Base-by-base conservation (phyloP, 2,797 vertebrate species). In the Oceanodroma leucorhoa region DNA sequence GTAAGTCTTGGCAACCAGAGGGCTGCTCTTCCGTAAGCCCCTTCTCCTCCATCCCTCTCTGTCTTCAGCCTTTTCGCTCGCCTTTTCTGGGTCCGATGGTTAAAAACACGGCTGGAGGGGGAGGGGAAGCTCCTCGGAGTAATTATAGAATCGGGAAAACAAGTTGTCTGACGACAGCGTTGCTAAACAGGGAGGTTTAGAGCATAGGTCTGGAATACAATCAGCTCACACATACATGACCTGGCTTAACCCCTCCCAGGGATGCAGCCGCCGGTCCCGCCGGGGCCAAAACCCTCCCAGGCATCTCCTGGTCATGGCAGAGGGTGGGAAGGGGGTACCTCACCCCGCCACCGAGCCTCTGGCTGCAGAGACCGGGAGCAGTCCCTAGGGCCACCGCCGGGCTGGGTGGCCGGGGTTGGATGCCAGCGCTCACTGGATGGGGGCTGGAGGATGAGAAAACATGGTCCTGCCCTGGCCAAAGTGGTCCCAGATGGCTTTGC, bases 81-180 rank as follows among this genome's bases (percentile, higher is more conserved):
- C 90, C 92, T 95, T 84, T 89, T 92, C 94, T 96, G 91, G 83
- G 94, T 94, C 62, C 21, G 10, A 91, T 62, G 67, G 90, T 91
- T 93, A 93, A 95, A 97, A 96, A 91, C 6, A 1, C 0, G 0
- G 57, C 80, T 0, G 4, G 61, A 94, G 96, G 94, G 89, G 96
- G 95, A 95, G 69, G 94, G 78, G 83, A 90, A 90, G 91, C 84
- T 94, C 84, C 72, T 92, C 17, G 6, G 69, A 70, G 94, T 97
- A 97, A 96, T 97, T 97, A 97, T 97, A 97, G 97, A 97, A 96
- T 96, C 19, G 50, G 84, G 94, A 97, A 97, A 97, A 97, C 96
- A 97, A 97, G 96, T 84, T 93, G 94, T 96, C 92, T 96, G 97
- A 97, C 84, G 96, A 97, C 95, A 97, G 93, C 30, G 69, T 94